Evolutionary conservation across 2,797 vertebrate species (phyloP), one percentile per base, ranked within the genome.

Genomic region (Prunella strophiata): DNA sequence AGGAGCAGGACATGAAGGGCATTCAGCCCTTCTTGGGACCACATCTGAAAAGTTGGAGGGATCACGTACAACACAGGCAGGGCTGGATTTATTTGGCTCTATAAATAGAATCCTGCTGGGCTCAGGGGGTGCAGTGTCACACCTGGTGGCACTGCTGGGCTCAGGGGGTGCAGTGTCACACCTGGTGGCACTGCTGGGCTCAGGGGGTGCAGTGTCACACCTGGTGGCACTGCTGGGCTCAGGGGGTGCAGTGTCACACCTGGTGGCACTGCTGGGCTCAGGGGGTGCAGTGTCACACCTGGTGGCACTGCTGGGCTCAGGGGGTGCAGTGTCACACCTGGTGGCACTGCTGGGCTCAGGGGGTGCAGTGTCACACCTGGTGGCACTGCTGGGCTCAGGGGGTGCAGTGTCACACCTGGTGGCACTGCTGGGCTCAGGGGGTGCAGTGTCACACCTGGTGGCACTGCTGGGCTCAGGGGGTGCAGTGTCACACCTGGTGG

Each of bases 41-140:
- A 70, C 32, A 5, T 61, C 94, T 93, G 90, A 83, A 72, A 85
- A 88, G 91, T 89, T 94, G 94, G 68, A 94, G 89, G 87, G 48
- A 75, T 86, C 87, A 22, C 63, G 51, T 68, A 89, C 26, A 18
- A 36, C 74, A 59, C 80, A 88, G 95, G 87, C 54, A 50, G 87
- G 88, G 90, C 96, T 96, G 92, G 73, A 85, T 97, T 98, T 93
- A 70, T 93, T 97, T 97, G 96, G 55, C 95, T 96, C 96, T 96
- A 93, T 96, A 97, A 96, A 96, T 86, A 94, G 86, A 92, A 93
- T 95, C 75, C 95, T 32, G 12, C n/a, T n/a, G n/a, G n/a, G n/a
- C n/a, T n/a, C n/a, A n/a, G n/a, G n/a, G n/a, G n/a, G n/a, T n/a
- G n/a, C n/a, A n/a, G n/a, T n/a, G n/a, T n/a, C n/a, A n/a, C n/a